Evolutionary conservation across 2,113 vertebrate species (phyloP).

Genomic region (Calidris pugnax): DNA sequence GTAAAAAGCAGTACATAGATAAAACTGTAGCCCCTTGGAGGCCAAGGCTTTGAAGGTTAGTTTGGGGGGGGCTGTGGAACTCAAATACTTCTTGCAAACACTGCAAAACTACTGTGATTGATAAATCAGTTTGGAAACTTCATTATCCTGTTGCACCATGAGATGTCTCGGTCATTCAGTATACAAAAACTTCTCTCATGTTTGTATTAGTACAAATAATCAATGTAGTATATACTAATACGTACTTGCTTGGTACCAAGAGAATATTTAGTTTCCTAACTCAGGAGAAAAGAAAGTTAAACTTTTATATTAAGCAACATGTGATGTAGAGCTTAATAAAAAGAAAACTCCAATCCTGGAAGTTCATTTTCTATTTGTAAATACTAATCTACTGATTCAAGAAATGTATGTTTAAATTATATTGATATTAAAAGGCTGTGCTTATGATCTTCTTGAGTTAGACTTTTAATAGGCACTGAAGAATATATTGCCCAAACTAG

Average conservation of each 20-base stretch:
- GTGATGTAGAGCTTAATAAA: not conserved
- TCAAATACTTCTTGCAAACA: not conserved
- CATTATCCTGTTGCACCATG: not conserved
- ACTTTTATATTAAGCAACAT: not conserved
- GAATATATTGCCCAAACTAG: not conserved
- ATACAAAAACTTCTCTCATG: not conserved
- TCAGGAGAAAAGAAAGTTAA: not conserved
- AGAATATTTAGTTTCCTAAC: not conserved
- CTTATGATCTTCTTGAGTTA: not conserved
- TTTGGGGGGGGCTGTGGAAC: not conserved
- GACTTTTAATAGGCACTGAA: not conserved
- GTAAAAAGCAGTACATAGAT: not conserved
- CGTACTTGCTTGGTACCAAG: not conserved
- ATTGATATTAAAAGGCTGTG: not conserved
- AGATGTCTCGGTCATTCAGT: not conserved
- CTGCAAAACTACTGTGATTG: not conserved
- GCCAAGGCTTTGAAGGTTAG: not conserved
- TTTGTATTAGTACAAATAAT: not conserved
- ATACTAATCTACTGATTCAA: not conserved
- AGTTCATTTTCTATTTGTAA: not conserved
- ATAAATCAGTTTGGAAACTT: not conserved
- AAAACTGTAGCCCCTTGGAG: not conserved
- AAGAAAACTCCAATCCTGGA: not conserved
- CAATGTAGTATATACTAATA: not conserved
- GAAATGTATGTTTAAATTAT: not conserved